phyloP scores from a whole-genome alignment of 2,888 invertebrate species.

The Platynereis dumerilii region DNA sequence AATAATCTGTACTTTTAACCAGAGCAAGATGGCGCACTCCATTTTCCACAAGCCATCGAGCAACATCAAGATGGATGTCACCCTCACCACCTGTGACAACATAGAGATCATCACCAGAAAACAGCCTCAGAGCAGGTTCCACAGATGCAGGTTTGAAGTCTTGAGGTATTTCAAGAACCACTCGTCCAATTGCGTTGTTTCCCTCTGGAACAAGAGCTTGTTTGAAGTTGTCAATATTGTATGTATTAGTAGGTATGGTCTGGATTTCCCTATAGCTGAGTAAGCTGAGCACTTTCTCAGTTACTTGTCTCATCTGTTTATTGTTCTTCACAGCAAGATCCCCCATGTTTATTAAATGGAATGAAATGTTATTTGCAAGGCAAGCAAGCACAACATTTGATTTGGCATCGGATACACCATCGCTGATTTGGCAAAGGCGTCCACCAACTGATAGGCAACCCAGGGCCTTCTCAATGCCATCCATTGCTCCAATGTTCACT shows the following conservation, averaged over 20 bases:
- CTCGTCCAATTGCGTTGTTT: conserved; percentile 12
- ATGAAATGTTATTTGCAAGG: conserved; percentile 17
- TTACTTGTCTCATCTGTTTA: conserved; percentile 2
- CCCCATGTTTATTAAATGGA: conserved; percentile 14
- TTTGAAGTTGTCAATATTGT: conserved; percentile 14
- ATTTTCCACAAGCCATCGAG: conserved; percentile 19
- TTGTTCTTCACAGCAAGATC: conserved; percentile 16
- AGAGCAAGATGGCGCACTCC: conserved; percentile 12
- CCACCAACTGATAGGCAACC: conserved; percentile 7
- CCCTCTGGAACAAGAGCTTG: not conserved
- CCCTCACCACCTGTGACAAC: conserved; percentile 11
- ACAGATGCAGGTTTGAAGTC: conserved; percentile 8
- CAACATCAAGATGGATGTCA: conserved; percentile 10
- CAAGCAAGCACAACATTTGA: not conserved
- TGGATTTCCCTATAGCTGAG: conserved; percentile 12
- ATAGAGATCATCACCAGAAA: conserved; percentile 11
- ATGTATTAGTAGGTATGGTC: conserved; percentile 10
- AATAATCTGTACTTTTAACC: not conserved
- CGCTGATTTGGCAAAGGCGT: conserved; percentile 9
- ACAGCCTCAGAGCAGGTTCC: conserved; percentile 2
- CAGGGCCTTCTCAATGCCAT: not conserved
- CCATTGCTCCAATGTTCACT: not conserved
- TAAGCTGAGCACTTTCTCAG: conserved; percentile 4
- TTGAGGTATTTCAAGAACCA: conserved; percentile 17
- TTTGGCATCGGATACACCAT: conserved; percentile 1